phyloP scores from a whole-genome alignment of 2,888 invertebrate species.

The Leptarthrus brevirostris region DNA sequence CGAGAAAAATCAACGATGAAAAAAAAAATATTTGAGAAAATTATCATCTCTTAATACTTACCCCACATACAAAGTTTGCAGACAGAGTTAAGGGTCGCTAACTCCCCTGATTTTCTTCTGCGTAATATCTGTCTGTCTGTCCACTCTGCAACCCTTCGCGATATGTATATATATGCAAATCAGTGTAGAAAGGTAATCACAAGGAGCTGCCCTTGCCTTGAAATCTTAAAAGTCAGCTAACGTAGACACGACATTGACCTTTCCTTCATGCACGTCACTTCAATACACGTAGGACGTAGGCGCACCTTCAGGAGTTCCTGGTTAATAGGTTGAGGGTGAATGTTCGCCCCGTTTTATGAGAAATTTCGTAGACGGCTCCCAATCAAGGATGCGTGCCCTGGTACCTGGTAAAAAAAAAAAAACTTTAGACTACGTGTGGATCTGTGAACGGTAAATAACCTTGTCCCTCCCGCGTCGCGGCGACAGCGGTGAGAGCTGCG shows the following conservation, averaged over 20 bases:
- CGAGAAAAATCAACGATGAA: no score
- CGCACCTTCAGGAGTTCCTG: conserved; percentile 19
- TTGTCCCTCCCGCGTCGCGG: conserved; percentile 1
- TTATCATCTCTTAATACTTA: neutral
- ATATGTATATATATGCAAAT: conserved; percentile 1
- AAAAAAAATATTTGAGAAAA: neutral
- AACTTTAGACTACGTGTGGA: neutral
- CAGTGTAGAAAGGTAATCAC: conserved; percentile 22
- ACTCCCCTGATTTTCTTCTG: conserved; percentile 6
- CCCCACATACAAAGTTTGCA: neutral
- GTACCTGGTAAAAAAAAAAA: neutral
- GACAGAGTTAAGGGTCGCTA: neutral
- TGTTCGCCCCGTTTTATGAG: conserved; percentile 36
- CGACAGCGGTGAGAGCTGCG: neutral
- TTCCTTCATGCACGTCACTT: conserved; percentile 56
- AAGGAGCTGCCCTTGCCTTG: conserved; percentile 29
- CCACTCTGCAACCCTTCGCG: conserved; percentile 9
- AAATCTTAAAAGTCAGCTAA: conserved; percentile 43
- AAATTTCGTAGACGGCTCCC: conserved; percentile 22
- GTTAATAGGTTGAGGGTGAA: conserved; percentile 41
- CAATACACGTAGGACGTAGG: conserved; percentile 34
- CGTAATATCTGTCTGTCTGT: conserved; percentile 29
- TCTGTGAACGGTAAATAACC: conserved; percentile 25
- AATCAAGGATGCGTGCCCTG: conserved; percentile 35
- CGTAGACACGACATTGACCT: conserved; percentile 62